Evolutionary conservation across 92 coral and sea anemone genomes (phyloP).

Genomic region (Heteractis magnifica): DNA sequence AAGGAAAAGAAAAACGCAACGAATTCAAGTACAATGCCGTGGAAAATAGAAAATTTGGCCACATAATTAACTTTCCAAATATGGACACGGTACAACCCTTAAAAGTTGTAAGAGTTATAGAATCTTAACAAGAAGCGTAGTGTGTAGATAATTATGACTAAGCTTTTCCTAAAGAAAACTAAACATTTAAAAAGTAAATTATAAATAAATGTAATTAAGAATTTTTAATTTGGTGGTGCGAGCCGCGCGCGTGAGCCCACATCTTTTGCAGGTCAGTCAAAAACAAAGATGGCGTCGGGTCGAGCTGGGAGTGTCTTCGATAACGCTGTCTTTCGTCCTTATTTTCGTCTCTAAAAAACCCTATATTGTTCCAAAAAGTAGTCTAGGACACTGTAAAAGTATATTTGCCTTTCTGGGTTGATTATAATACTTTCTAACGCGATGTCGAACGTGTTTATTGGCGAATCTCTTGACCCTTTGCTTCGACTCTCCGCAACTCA

Average conservation of each 20-base stretch:
- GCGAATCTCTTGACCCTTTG: conserved; percentile 36
- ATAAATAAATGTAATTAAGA: no score
- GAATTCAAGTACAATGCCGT: neutral
- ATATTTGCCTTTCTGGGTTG: neutral
- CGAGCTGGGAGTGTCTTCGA: conserved; percentile 26
- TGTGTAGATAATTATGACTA: neutral
- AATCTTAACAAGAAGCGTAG: neutral
- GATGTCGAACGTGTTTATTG: conserved; percentile 36
- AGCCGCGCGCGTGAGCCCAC: conserved; percentile 18
- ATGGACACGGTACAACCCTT: neutral
- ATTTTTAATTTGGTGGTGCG: no score
- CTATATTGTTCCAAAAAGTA: neutral
- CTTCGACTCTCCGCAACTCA: conserved; percentile 63
- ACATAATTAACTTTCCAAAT: neutral
- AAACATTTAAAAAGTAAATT: no score
- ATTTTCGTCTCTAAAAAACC: neutral
- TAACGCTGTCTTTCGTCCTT: neutral
- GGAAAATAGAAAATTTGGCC: neutral
- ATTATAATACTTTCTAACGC: neutral
- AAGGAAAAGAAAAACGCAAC: neutral
- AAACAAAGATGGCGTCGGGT: conserved; percentile 24
- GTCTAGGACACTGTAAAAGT: neutral
- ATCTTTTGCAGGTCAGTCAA: neutral
- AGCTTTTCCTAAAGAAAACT: no score
- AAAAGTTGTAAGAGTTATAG: no score